These are phyloP conservation scores for Vanessa cardui DNA, from an alignment of 2,888 invertebrate species.

Conservation along the genomic window DNA sequence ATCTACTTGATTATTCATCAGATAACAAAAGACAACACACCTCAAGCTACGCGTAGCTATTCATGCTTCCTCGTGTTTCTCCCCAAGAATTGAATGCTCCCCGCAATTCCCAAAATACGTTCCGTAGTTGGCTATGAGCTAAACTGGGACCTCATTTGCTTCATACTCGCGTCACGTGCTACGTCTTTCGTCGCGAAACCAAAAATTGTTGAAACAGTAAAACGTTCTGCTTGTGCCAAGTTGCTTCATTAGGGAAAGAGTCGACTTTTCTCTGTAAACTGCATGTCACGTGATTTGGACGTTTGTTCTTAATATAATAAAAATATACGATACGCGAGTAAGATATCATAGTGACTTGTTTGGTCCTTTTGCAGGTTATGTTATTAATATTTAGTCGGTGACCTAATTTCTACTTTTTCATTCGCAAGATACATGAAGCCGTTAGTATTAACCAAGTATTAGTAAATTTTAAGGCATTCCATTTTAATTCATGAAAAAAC, in stretches of 20 bases:
- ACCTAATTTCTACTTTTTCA: too few species aligned
- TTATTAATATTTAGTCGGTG: too few species aligned
- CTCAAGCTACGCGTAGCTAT: too few species aligned
- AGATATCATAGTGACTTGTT: too few species aligned
- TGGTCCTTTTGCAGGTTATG: too few species aligned
- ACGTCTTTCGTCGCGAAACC: slow-evolving; percentile 48
- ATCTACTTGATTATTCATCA: too few species aligned
- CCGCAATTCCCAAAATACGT: slow-evolving; percentile 6
- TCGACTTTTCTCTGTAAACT: slow-evolving; percentile 30
- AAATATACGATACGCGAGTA: too few species aligned
- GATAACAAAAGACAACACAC: too few species aligned
- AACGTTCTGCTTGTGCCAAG: slow-evolving; percentile 51
- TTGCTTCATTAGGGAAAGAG: slow-evolving; percentile 57
- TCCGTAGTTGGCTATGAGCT: background rate
- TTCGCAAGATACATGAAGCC: too few species aligned
- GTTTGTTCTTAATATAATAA: background rate
- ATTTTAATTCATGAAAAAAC: too few species aligned
- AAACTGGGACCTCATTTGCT: slow-evolving; percentile 2
- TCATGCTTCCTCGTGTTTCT: background rate
- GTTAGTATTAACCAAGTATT: too few species aligned
- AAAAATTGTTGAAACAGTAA: slow-evolving; percentile 53
- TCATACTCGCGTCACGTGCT: slow-evolving; percentile 39
- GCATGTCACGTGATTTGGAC: slow-evolving; percentile 17
- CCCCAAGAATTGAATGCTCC: background rate
- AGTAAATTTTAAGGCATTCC: too few species aligned